Evolutionary conservation across 2,888 invertebrate species (phyloP), one percentile per base, ranked within the genome.

Genomic region (Emesis russula): DNA sequence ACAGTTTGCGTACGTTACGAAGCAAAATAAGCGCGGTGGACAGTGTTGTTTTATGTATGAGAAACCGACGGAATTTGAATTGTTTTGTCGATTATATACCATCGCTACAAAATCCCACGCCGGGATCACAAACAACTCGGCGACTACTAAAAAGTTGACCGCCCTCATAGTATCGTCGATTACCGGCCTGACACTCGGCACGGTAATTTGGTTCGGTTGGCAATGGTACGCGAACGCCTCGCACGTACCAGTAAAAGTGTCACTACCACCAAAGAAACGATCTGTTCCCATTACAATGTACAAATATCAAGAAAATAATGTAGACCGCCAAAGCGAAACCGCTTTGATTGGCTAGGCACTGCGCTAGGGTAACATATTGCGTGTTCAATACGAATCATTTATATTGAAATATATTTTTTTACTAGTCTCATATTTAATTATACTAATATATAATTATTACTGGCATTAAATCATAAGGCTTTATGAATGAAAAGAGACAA

Each of bases 181-280:
- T 3, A 71, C 18, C 36, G 18, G 66, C 63, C 25, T 25, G 63
- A 63, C 63, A 25, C 63, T 63, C 25, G n/a, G 63, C 25, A 63
- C 25, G 7, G 63, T 63, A 25, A 63, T 63, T 25, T 63, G 9
- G 63, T 63, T 63, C 63, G 63, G 5, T 25, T 63, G 63, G 31
- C 66, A 25, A 66, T 31, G 31, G 31, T 66, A 31, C 31, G 31
- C 1, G 31, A 66, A 66, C 31, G 31, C 31, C 31, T 66, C 31
- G 31, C 66, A 31, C 66, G 66, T 31, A 13, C 31, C 11, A 3
- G 31, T 66, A 66, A 66, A 31, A 13, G 31, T 66, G 11, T 73
- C 73, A 18, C n/a, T n/a, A 73, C 71, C 71, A 71, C 71, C 71
- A 71, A 71, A 71, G 71, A 71, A 71, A 71, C 71, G 36, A 38